phyloP scores from a whole-genome alignment of 2,113 vertebrate species.

The Pachycephala philippinensis region DNA sequence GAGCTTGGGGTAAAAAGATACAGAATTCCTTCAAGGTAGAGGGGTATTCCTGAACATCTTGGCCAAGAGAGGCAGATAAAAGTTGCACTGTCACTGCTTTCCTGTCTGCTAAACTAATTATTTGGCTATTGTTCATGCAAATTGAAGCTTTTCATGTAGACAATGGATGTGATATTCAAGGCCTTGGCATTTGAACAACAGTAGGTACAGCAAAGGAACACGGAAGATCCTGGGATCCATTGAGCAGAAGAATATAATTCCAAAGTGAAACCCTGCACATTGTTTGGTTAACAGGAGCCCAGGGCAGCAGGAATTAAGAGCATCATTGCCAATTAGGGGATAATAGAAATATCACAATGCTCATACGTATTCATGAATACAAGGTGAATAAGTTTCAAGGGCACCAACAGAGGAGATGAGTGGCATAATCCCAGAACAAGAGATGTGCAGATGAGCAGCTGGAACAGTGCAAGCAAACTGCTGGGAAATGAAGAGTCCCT shows the following conservation, averaged over 20 bases:
- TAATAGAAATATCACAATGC: constrained; percentile 20
- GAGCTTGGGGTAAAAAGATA: neutral
- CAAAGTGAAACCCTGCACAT: neutral
- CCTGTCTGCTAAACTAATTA: neutral
- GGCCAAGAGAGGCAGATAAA: neutral
- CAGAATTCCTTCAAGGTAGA: neutral
- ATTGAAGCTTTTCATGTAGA: neutral
- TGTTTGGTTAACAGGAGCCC: neutral
- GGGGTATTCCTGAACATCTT: neutral
- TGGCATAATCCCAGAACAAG: neutral
- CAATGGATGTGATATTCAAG: neutral
- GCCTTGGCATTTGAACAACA: neutral
- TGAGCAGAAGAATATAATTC: neutral
- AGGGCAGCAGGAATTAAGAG: neutral
- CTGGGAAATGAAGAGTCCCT: neutral
- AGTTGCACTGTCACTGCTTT: neutral
- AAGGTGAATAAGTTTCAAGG: neutral
- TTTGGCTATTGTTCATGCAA: neutral
- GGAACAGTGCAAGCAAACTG: neutral
- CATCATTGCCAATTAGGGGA: neutral
- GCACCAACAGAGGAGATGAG: neutral
- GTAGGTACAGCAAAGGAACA: neutral
- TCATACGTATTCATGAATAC: neutral
- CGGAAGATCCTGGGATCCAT: neutral
- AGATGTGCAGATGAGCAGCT: neutral